Base-by-base conservation (phyloP, 1,140 invertebrate genomes). In the Drosophila carrolli region DNA sequence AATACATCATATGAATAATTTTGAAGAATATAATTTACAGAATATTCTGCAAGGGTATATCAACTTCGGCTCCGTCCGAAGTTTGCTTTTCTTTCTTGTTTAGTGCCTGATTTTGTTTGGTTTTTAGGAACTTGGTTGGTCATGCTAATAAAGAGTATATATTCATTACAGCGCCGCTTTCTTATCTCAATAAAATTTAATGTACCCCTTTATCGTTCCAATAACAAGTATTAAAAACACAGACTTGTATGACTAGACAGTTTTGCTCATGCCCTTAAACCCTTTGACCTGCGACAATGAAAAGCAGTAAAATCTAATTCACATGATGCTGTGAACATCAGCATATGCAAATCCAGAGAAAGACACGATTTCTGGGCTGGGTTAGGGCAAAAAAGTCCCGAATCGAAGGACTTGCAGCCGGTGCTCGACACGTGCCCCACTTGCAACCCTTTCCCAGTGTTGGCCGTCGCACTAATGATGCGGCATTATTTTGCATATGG, bases 401-500 rank as follows among this genome's bases (percentile, higher is more conserved):
- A 63, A 46, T 44, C 40, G 56, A n/a, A 73, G 68, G 29, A 68
- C 40, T 23, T 74, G 53, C 56, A 59, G 71, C 35, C 53, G 43
- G 35, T 60, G 68, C 60, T 56, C 32, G 75, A 68, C 83, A 86
- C 83, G 83, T 88, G 83, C 83, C 62, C 40, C 73, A 73, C 60
- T 63, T 81, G 61, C 83, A 86, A 86, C 83, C 83, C 82, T 76
- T 86, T 79, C 61, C 35, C 47, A 60, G 32, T 56, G 61, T 66
- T 41, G 63, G 16, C 38, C 56, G 55, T 43, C 61, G 62, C 80
- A 83, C 83, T 88, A 88, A 88, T 88, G 83, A 88, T 83, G 83
- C 58, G 75, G 68, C 84, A 88, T 83, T 89, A 88, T 83, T 71
- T 88, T 88, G 83, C 83, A 88, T 88, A 88, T 88, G 83, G 59